Percentiles rank a stretch among this genome's conserved stretches.
Conservation (phyloP, 2,113 vertebrate genomes). For the Anthoscopus minutus region DNA sequence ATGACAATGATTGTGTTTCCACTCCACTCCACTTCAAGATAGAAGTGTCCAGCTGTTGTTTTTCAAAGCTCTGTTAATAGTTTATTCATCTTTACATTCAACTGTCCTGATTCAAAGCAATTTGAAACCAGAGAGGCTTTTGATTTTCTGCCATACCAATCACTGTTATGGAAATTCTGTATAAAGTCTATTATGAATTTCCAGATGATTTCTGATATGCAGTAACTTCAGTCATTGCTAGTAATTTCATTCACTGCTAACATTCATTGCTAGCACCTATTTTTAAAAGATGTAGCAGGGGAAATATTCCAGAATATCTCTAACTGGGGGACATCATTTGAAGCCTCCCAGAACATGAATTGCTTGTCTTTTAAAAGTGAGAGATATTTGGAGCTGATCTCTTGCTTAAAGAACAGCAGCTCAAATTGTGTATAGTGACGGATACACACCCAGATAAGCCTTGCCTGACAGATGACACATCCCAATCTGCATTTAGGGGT, state of each 20-base stretch:
- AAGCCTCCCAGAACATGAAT: neutral
- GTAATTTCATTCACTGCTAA: neutral
- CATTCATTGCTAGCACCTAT: neutral
- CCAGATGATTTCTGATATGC: neutral
- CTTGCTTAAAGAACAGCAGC: neutral
- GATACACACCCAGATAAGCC: neutral
- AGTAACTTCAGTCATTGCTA: neutral
- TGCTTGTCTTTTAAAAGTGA: neutral
- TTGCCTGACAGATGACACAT: neutral
- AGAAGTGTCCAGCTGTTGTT: neutral
- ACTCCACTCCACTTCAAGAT: neutral
- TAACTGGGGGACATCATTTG: neutral
- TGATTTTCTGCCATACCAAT: neutral
- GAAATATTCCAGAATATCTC: neutral
- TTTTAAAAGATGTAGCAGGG: neutral
- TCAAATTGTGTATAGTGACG: neutral
- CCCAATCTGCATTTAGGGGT: neutral
- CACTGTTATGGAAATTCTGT: neutral
- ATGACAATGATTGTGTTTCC: neutral
- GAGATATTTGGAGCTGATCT: neutral
- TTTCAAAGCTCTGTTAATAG: conserved; percentile 4
- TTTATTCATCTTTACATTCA: neutral
- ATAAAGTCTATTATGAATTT: neutral
- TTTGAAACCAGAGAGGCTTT: conserved; percentile 10
- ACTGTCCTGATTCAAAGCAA: neutral